Base-by-base conservation (phyloP, 2,113 vertebrate species). In the Galeopterus variegatus region DNA sequence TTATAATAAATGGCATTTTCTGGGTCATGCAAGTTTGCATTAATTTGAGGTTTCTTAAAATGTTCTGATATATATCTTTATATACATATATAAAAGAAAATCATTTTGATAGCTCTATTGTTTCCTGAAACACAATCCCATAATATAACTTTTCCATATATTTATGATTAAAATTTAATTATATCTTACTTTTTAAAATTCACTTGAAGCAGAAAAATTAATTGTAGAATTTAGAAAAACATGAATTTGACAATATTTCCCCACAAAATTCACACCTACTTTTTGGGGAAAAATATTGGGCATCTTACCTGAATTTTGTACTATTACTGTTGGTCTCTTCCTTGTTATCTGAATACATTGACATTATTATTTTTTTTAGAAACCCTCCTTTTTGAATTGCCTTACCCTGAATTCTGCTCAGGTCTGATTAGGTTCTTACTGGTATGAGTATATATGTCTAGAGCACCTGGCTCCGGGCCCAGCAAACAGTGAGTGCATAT, bases 31-130 rank as follows among this genome's bases (percentile, higher is more conserved):
- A 90, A 88, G 28, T 33, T 76, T 95, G 12, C 36, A 2, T 72
- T 85, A 87, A 79, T 15, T 76, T 90, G 23, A 31, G 87, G 75
- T 87, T 96, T 85, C 21, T 89, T 85, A 24, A 89, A 92, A 75
- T 94, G 12, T 65, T 65, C 26, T 82, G 23, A n/a, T 60, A 15
- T n/a, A 84, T 41, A 17, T 81, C 52, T 1, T 31, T 24, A 31
- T 14, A 28, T 77, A 56, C 31, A 28, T 24, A 70, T 8, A 9
- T 8, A 11, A 77, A 67, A 45, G 21, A 67, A 65, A 65, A 73
- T 28, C 8, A 41, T 84, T 76, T 76, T 76, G 7, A 72, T 64
- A 26, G 21, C 13, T 90, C 18, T 33, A 1, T 77, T 92, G 21
- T 54, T 72, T 91, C 12, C 14, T 82, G 41, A 4, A 45, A 6